Conservation (phyloP, 2,888 invertebrate genomes). For the Cylindroiulus punctatus region DNA sequence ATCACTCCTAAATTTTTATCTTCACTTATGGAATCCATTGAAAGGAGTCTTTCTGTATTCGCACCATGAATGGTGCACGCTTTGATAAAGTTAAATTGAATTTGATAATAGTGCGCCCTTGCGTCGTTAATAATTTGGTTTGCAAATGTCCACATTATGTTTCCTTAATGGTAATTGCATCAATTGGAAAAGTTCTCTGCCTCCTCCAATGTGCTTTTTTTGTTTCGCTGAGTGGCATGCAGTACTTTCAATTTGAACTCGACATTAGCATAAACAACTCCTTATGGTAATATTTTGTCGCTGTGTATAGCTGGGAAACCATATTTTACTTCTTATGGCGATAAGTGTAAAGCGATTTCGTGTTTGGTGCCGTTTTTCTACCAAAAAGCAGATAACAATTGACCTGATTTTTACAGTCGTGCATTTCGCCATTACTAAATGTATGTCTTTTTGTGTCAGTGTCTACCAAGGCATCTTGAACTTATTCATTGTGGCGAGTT, state of each 20-base stretch:
- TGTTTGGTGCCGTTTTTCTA: too few relatives aligned
- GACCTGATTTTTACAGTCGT: too few relatives aligned
- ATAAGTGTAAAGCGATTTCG: background rate
- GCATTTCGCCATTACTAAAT: too few relatives aligned
- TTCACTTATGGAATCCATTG: background rate
- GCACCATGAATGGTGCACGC: background rate
- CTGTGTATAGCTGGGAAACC: background rate
- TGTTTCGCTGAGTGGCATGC: background rate
- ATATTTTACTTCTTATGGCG: background rate
- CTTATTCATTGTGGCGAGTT: too few relatives aligned
- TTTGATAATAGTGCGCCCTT: constrained; percentile 6
- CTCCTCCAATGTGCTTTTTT: background rate
- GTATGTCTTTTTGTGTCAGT: too few relatives aligned
- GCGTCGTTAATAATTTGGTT: constrained; percentile 21
- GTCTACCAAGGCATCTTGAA: too few relatives aligned
- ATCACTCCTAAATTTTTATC: background rate
- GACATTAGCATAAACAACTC: constrained; percentile 7
- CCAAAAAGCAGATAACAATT: too few relatives aligned
- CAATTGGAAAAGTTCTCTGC: background rate
- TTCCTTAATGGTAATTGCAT: constrained; percentile 33
- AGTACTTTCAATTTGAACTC: constrained; percentile 8
- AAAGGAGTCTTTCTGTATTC: background rate
- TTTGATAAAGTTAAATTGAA: constrained; percentile 38
- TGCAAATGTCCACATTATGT: constrained; percentile 34
- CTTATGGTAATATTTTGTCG: background rate